Conservation (phyloP, 2,797 vertebrate genomes). For the Ctenopoma multispine region DNA sequence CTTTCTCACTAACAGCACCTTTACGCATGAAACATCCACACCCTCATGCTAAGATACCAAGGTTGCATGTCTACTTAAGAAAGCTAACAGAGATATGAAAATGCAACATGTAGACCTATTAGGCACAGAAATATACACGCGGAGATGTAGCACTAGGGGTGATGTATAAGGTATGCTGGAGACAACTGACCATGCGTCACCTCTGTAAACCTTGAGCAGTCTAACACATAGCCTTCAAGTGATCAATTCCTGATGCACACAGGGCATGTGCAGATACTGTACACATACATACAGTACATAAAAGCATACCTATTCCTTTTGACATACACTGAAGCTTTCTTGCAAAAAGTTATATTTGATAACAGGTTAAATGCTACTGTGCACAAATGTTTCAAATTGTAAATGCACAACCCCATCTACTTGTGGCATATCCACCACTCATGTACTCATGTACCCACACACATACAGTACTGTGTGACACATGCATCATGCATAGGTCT, state of each 20-base stretch:
- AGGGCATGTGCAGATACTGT: not conserved
- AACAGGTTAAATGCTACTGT: not conserved
- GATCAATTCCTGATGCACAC: not conserved
- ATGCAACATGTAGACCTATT: not conserved
- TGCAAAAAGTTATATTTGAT: not conserved
- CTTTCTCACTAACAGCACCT: conserved; percentile 6
- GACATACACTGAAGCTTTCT: not conserved
- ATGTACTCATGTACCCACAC: conserved; percentile 1
- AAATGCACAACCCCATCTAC: not conserved
- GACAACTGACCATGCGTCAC: conserved; percentile 18
- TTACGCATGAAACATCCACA: conserved; percentile 26
- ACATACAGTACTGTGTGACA: conserved; percentile 8
- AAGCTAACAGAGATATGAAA: not conserved
- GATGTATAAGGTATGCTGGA: conserved; percentile 20
- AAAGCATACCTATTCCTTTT: not conserved
- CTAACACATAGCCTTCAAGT: not conserved
- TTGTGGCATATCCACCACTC: not conserved
- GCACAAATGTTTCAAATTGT: conserved; percentile 2
- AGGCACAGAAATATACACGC: not conserved
- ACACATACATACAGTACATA: not conserved
- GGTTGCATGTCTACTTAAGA: conserved; percentile 19
- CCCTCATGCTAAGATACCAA: not conserved
- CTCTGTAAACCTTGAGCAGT: not conserved
- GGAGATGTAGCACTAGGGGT: conserved; percentile 2
- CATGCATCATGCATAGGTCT: conserved; percentile 46